A percentile compares a stretch with the other conserved stretches of the same genome.
Evolutionary conservation across 1,140 invertebrate species (phyloP).

Genomic region (Drosophila leontia): DNA sequence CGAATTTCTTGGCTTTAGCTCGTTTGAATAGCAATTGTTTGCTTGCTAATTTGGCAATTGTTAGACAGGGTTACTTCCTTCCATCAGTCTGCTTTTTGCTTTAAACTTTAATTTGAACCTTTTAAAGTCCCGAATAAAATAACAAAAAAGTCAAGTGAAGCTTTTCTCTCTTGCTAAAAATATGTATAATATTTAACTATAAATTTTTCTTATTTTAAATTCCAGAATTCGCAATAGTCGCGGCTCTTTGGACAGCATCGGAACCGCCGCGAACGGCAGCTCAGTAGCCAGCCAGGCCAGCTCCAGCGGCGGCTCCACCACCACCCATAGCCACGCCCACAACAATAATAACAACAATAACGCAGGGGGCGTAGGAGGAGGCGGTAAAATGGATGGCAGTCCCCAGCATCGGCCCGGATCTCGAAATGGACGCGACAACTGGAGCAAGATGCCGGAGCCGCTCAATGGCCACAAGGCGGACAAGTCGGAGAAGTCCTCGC

Average conservation of each 20-base stretch:
- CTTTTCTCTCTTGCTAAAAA: too few species aligned
- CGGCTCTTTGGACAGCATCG: slow-evolving; percentile 83
- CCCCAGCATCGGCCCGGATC: slow-evolving; percentile 76
- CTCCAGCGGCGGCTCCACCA: slow-evolving; percentile 74
- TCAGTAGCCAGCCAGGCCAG: slow-evolving; percentile 79
- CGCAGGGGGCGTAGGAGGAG: slow-evolving; percentile 49
- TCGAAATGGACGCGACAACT: slow-evolving; percentile 83
- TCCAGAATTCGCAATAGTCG: slow-evolving; percentile 83
- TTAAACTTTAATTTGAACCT: slow-evolving; percentile 2
- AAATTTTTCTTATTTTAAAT: neutral
- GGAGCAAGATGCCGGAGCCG: slow-evolving; percentile 82
- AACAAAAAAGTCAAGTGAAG: neutral
- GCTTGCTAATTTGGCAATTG: slow-evolving; percentile 39
- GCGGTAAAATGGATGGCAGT: slow-evolving; percentile 68
- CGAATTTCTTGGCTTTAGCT: slow-evolving; percentile 14
- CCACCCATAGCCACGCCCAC: slow-evolving; percentile 46
- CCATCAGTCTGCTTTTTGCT: slow-evolving; percentile 9
- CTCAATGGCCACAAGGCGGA: slow-evolving; percentile 79
- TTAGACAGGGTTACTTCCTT: too few species aligned
- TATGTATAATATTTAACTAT: too few species aligned
- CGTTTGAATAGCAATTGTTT: slow-evolving; percentile 43
- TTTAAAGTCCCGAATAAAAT: neutral
- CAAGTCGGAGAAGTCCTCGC: slow-evolving; percentile 78
- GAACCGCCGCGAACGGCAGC: slow-evolving; percentile 75
- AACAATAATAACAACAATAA: slow-evolving; percentile 66